These are phyloP conservation scores for Heliconius hermathena DNA, from an alignment of 1,140 invertebrate genomes.

Conservation along the genomic window DNA sequence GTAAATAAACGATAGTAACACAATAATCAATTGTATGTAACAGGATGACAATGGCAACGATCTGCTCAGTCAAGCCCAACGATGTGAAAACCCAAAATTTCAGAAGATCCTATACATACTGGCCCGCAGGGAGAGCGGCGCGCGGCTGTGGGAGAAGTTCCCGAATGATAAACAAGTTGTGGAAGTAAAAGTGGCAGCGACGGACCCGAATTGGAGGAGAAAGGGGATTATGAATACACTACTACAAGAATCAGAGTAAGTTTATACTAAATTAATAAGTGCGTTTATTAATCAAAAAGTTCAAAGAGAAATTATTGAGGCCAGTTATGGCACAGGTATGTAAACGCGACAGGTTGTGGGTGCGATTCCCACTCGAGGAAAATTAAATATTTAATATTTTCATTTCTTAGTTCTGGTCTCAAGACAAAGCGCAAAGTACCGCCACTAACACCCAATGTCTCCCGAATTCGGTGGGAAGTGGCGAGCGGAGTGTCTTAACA, in stretches of 20 bases:
- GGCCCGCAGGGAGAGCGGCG: conserved; percentile 79
- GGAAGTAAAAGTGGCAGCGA: conserved; percentile 85
- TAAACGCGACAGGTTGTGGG: too few relatives aligned
- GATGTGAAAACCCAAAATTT: conserved; percentile 83
- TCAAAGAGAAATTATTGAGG: too few relatives aligned
- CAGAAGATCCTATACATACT: conserved; percentile 84
- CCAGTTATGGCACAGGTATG: too few relatives aligned
- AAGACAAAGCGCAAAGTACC: too few relatives aligned
- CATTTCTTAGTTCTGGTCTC: too few relatives aligned
- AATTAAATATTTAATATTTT: too few relatives aligned
- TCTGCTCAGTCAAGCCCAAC: conserved; percentile 48
- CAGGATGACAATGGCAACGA: conserved; percentile 54
- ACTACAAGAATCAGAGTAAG: conserved; percentile 84
- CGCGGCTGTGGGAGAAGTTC: conserved; percentile 81
- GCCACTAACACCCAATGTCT: too few relatives aligned
- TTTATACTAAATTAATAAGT: neutral
- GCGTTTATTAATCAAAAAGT: too few relatives aligned
- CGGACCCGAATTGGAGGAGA: conserved; percentile 84
- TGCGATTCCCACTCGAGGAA: too few relatives aligned
- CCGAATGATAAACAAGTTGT: conserved; percentile 81
- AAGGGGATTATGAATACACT: conserved; percentile 85
- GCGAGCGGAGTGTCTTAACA: too few relatives aligned
- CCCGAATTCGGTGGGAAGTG: too few relatives aligned
- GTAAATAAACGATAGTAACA: too few relatives aligned
- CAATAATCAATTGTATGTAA: conserved; percentile 36